These are phyloP conservation scores for Drosophila nigromelanica DNA, from an alignment of 1,140 invertebrate species.

Conservation along the genomic window DNA sequence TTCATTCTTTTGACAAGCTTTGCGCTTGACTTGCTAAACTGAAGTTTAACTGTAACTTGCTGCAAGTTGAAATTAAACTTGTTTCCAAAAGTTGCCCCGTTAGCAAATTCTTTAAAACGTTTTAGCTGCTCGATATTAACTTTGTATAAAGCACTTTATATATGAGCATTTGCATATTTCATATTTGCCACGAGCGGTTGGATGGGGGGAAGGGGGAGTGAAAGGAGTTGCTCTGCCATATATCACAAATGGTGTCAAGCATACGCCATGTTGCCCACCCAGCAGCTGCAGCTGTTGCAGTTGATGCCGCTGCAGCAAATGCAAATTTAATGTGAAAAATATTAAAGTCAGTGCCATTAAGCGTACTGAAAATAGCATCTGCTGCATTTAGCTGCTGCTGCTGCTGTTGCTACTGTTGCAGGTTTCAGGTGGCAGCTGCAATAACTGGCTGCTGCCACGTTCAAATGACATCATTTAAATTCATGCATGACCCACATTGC, in stretches of 20 bases:
- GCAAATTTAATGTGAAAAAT: constrained; percentile 73
- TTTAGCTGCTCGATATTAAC: constrained; percentile 59
- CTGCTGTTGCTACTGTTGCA: constrained; percentile 33
- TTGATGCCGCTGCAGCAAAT: constrained; percentile 44
- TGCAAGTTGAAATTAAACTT: constrained; percentile 25
- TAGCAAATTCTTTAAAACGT: constrained; percentile 54
- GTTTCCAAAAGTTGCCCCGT: background rate
- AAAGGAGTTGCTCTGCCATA: constrained; percentile 45
- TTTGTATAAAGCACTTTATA: constrained; percentile 30
- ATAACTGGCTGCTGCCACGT: constrained; percentile 57
- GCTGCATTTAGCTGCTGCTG: constrained; percentile 9
- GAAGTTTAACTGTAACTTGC: constrained; percentile 23
- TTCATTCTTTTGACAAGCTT: background rate
- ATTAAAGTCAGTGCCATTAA: constrained; percentile 43
- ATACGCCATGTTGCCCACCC: constrained; percentile 68
- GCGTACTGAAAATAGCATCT: constrained; percentile 20
- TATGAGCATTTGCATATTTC: constrained; percentile 48
- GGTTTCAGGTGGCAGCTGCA: too few relatives aligned
- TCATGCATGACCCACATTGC: constrained; percentile 79
- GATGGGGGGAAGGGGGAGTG: background rate
- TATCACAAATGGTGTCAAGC: constrained; percentile 70
- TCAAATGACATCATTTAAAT: constrained; percentile 80
- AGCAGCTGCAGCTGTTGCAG: constrained; percentile 18
- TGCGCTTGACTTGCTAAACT: constrained; percentile 24
- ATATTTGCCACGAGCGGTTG: constrained; percentile 28